Conservation (phyloP, 1,140 invertebrate species). For the Aphelenchoides fujianensis region DNA sequence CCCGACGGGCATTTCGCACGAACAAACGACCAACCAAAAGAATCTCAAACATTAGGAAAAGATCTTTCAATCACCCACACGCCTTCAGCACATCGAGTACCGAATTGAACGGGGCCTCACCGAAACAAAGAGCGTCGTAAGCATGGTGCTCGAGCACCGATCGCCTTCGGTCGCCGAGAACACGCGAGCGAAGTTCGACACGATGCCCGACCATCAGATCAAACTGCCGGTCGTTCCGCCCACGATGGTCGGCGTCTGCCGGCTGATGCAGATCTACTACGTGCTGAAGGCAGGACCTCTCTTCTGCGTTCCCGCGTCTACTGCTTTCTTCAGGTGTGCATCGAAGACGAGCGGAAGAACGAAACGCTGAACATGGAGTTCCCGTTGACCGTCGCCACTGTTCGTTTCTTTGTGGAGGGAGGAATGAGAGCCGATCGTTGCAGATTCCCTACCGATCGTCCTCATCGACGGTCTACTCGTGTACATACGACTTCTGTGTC, state of each 20-base stretch:
- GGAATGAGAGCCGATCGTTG: constrained; percentile 23
- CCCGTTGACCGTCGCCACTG: constrained; percentile 72
- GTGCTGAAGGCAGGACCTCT: constrained; percentile 70
- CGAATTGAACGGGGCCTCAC: constrained; percentile 75
- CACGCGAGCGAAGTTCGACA: constrained; percentile 66
- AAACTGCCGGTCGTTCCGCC: constrained; percentile 77
- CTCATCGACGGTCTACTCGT: background rate
- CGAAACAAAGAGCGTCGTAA: constrained; percentile 69
- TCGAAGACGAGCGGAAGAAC: constrained; percentile 71
- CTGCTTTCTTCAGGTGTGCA: constrained; percentile 30
- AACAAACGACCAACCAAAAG: no score
- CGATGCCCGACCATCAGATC: constrained; percentile 64
- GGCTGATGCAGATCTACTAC: constrained; percentile 77
- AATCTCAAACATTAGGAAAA: no score
- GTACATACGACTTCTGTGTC: constrained; percentile 48
- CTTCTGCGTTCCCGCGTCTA: background rate
- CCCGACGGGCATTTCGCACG: no score
- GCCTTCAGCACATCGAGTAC: constrained; percentile 73
- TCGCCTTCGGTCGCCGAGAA: constrained; percentile 47
- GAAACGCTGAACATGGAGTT: constrained; percentile 76
- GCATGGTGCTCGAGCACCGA: constrained; percentile 72
- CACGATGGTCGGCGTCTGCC: constrained; percentile 73
- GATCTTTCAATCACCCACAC: background rate
- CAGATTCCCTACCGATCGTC: background rate
- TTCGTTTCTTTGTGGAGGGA: constrained; percentile 64